These are phyloP conservation scores for Tanytarsus gracilentus DNA, from an alignment of 2,888 invertebrate genomes.

Conservation along the genomic window DNA sequence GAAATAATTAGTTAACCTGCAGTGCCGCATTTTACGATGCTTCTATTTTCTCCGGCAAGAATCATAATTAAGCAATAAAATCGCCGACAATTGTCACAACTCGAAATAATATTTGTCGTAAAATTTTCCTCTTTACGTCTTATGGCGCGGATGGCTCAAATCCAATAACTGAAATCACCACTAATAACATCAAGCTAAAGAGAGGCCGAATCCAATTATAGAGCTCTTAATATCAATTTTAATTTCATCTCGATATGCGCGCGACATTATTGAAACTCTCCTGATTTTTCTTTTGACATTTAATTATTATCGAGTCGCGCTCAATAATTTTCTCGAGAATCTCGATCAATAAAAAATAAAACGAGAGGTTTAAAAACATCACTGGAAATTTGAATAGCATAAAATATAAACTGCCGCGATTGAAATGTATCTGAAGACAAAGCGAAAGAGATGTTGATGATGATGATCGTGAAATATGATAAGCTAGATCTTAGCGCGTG, in stretches of 20 bases:
- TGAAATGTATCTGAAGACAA: slow-evolving; percentile 1
- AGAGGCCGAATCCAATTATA: slow-evolving; percentile 24
- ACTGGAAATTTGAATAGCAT: not conserved
- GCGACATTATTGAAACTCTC: slow-evolving; percentile 23
- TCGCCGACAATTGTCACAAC: slow-evolving; percentile 21
- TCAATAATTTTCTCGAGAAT: too few species aligned
- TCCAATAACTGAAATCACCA: slow-evolving; percentile 21
- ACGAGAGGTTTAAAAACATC: not conserved
- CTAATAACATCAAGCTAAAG: not conserved
- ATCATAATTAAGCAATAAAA: slow-evolving; percentile 18
- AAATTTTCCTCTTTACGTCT: not conserved
- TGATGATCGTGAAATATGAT: slow-evolving; percentile 3
- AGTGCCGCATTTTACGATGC: not conserved
- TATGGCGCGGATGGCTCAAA: not conserved
- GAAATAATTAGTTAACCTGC: slow-evolving; percentile 17
- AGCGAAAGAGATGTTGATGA: not conserved
- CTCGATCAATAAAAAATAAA: not conserved
- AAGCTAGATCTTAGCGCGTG: slow-evolving; percentile 2
- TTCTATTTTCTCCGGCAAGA: too few species aligned
- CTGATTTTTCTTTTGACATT: too few species aligned
- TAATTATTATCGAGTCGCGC: too few species aligned
- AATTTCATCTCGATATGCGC: not conserved
- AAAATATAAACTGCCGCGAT: not conserved
- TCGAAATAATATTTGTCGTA: too few species aligned
- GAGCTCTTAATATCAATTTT: slow-evolving; percentile 5